These are phyloP conservation scores for Mastomys coucha DNA, from an alignment of 2,113 vertebrate species.

Conservation along the genomic window DNA sequence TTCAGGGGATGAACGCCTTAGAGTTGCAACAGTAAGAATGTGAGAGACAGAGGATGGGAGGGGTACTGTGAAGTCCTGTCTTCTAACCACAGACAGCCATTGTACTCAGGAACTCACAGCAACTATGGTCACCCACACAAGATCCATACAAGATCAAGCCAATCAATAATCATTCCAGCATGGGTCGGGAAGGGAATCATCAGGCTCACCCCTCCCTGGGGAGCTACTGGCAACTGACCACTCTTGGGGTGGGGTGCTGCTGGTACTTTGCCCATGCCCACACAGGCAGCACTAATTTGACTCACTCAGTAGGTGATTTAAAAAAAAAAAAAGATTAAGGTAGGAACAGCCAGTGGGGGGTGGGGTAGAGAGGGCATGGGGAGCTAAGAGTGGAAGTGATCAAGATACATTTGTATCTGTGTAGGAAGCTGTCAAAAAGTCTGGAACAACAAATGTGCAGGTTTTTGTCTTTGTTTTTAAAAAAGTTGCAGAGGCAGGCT, in stretches of 20 bases:
- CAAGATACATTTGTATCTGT: neutral
- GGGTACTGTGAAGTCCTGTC: too few relatives aligned
- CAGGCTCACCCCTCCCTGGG: neutral
- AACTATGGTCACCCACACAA: neutral
- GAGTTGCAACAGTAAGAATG: neutral
- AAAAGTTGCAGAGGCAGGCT: neutral
- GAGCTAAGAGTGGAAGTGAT: neutral
- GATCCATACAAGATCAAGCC: neutral
- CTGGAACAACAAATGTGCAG: neutral
- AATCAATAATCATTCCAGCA: neutral
- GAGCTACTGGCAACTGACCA: neutral
- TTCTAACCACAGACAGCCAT: neutral
- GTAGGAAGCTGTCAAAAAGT: neutral
- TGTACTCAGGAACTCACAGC: neutral
- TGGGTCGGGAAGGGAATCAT: neutral
- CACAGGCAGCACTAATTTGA: neutral
- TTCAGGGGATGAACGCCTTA: neutral
- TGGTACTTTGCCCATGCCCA: too few relatives aligned
- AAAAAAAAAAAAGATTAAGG: neutral
- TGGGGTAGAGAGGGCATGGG: too few relatives aligned
- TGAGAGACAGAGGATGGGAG: too few relatives aligned
- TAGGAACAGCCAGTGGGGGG: neutral
- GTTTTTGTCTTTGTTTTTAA: neutral
- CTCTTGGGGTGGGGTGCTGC: neutral
- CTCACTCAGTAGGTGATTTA: neutral